Evolutionary conservation across 2,113 vertebrate species (phyloP).

Genomic region (Bungarus multicinctus): DNA sequence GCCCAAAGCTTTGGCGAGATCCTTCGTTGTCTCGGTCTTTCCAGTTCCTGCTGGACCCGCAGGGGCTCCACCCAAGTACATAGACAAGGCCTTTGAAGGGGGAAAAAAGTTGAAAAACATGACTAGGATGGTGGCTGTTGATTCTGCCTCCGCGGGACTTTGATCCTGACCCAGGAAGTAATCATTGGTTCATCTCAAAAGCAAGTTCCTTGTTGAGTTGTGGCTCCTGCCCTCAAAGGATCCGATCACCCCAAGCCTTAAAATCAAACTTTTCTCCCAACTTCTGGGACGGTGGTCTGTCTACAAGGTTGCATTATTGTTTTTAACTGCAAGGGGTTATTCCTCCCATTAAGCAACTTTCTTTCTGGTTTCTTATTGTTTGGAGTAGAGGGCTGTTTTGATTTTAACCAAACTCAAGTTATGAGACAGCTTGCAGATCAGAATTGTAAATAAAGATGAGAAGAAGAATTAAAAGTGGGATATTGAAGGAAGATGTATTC

Average conservation of each 20-base stretch:
- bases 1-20: constrained; percentile 94
- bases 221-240: neutral
- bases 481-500: neutral
- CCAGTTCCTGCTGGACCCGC: constrained; percentile 96
- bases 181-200: neutral
- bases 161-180: neutral
- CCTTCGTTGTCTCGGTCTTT: constrained; percentile 96
- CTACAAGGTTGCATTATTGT: neutral
- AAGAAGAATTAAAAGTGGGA: neutral
- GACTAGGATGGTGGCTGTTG: neutral
- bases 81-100: constrained; percentile 85
- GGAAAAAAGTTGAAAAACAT: neutral
- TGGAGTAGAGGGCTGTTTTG: neutral
- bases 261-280: neutral
- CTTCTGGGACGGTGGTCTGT: neutral
- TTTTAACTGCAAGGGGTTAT: neutral
- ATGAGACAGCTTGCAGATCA: neutral
- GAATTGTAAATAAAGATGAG: neutral
- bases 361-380: neutral
- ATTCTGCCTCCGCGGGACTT: neutral
- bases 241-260: neutral
- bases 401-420: neutral
- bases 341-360: neutral
- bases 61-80: constrained; percentile 93
- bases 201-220: neutral